Conservation (phyloP, 2,113 vertebrate species). For the Cervus canadensis region DNA sequence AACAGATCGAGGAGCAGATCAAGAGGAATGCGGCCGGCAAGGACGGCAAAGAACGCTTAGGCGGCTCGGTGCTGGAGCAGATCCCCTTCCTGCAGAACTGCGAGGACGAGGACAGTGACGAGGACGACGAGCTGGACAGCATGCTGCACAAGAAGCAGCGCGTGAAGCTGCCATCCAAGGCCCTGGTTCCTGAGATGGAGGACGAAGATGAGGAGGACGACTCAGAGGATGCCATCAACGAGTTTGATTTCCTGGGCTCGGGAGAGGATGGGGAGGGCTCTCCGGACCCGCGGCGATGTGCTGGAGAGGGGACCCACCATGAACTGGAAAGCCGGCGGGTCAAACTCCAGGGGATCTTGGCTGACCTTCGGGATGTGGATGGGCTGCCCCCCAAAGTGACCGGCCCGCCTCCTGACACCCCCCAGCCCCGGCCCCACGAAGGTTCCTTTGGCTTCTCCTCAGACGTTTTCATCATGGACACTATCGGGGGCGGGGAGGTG, state of each 20-base stretch:
- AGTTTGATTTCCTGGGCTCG: conserved; percentile 92
- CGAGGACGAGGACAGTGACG: too few species aligned
- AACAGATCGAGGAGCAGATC: conserved; percentile 93
- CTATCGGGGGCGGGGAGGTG: conserved; percentile 89
- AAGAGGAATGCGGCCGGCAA: conserved; percentile 78
- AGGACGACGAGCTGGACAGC: too few species aligned
- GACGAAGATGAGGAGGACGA: conserved; percentile 93
- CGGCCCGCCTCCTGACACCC: conserved; percentile 81
- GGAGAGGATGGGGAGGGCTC: conserved; percentile 91
- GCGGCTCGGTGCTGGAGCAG: too few species aligned
- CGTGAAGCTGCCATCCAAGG: conserved; percentile 82
- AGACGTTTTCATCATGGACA: conserved; percentile 93
- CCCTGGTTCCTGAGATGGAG: conserved; percentile 87
- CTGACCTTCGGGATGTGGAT: conserved; percentile 82
- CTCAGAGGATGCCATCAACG: conserved; percentile 92
- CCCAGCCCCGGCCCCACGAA: conserved; percentile 85
- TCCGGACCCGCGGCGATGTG: conserved; percentile 83
- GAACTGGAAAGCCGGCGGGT: conserved; percentile 90
- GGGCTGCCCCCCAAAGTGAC: conserved; percentile 86
- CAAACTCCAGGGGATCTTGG: conserved; percentile 90
- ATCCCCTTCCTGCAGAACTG: too few species aligned
- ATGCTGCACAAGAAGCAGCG: too few species aligned
- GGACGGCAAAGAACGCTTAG: too few species aligned
- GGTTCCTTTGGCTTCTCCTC: conserved; percentile 91
- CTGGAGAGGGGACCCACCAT: conserved; percentile 82